Base-by-base conservation (phyloP, 2,888 invertebrate species). In the Yponomeuta evonymella region DNA sequence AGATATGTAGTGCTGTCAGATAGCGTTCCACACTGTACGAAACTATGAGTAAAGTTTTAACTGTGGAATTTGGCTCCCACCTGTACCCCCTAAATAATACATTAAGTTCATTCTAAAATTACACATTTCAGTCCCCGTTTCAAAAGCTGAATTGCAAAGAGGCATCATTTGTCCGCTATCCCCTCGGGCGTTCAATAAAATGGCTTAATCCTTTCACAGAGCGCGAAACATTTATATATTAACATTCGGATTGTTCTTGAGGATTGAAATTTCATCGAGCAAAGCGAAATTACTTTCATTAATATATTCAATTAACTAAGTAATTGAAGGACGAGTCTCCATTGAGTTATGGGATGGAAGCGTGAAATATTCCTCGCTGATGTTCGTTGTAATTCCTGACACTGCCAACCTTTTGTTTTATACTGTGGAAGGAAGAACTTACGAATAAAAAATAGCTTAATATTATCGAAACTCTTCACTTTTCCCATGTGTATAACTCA, bases 251-350 rank as follows among this genome's bases (percentile, higher is more conserved):
- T 36, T 48, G 67, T 48, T 15, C 48, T 12, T 23, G n/a, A 29
- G 48, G 67, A 36, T 67, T 48, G 12, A 67, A 67, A 48, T 23
- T 48, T 67, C 23, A 67, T 67, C 67, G 23, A 67, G 43, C 67
- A 23, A 36, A 43, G 67, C 23, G 43, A 67, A 67, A 67, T 67
- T 67, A 67, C 23, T 67, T 48, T 23, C 36, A 2, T 48, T 67
- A 67, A 69, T 43, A 58, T 62, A 69, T 69, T 69, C n/a, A 69
- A 69, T 69, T 62, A 69, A 69, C 58, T 58, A 69, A 70, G 62
- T 68, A 67, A 70, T 65, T 65, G 65, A 29, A 65, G 33, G 29
- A 29, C 6, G 12, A 12, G 6, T 10, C 11, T 65, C 29, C n/a
- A 30, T 58, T 58, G 51, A 15, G 15, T 15, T 58, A 12, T 65